phyloP scores from a whole-genome alignment of 1,140 invertebrate species.

The Rhynchophorus ferrugineus region DNA sequence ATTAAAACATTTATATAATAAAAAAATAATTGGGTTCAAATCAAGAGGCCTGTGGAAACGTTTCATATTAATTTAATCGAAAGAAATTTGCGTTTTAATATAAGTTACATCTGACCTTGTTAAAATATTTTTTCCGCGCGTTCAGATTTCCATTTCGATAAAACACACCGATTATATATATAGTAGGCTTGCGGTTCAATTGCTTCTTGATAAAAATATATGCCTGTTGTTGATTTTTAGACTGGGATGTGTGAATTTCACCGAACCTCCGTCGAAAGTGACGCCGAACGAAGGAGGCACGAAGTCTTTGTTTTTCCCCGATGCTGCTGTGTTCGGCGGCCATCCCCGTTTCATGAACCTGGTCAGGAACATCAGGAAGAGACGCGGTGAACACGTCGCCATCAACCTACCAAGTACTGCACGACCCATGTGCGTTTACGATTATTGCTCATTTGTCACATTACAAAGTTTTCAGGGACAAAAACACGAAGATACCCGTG shows the following conservation, averaged over 20 bases:
- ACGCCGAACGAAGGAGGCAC: conserved; percentile 69
- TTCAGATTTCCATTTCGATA: too few species aligned
- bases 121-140: too few species aligned
- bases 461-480: conserved; percentile 50
- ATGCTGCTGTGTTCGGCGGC: conserved; percentile 85
- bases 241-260: conserved; percentile 83
- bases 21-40: too few species aligned
- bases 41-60: too few species aligned
- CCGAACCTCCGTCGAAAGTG: conserved; percentile 65
- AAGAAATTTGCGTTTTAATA: too few species aligned
- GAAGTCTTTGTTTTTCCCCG: conserved; percentile 88
- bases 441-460: neutral
- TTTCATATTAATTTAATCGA: too few species aligned
- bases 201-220: too few species aligned
- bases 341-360: conserved; percentile 96
- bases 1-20: too few species aligned
- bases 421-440: too few species aligned
- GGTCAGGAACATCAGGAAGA: conserved; percentile 83
- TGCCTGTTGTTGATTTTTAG: conserved; percentile 51
- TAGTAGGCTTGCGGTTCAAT: too few species aligned
- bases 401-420: conserved; percentile 96
- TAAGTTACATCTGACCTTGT: too few species aligned
- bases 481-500: conserved; percentile 74
- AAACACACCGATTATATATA: too few species aligned
- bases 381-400: conserved; percentile 89